Base-by-base conservation (phyloP, 2,888 invertebrate genomes). In the Gari tellinella region DNA sequence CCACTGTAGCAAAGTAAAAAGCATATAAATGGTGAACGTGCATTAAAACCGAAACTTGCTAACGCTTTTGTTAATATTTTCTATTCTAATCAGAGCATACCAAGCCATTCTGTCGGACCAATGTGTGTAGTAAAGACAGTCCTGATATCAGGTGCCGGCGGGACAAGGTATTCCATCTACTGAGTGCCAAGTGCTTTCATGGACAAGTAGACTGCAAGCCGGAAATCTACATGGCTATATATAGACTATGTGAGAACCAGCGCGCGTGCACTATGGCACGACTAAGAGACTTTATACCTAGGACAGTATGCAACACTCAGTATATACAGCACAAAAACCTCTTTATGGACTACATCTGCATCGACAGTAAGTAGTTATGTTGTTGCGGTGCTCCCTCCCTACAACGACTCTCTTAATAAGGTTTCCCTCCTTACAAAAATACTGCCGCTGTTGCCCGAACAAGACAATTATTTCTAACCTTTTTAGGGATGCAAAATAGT, bases 291-390 rank as follows among this genome's bases (percentile, higher is more conserved):
- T 51, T 49, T 10, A 67, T 82, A 25, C 78, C 73, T n/a, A 52
- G 53, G 4, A 68, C 65, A 2, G 17, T 46, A 5, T 84, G 84
- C 55, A 31, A 66, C 4, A 58, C 65, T 15, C 31, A 45, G 19
- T 63, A 68, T 38, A 64, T 65, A 14, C 62, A 62, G 31, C 67
- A 80, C 25, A 68, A 67, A 4, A 82, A 82, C 56, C 45, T 84
- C 3, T 76, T 81, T 45, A 74, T 81, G 67, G 84, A 84, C 56
- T 82, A 80, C 61, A 78, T 82, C 7, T 84, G 84, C 66, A 55
- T 84, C 8, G 80, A 80, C 26, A 67, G 84, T 84, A 76, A 77
- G 77, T 67, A 48, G 3, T 7, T 31, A 31, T n/a, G n/a, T n/a
- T n/a, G n/a, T n/a, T n/a, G n/a, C n/a, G n/a, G n/a, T n/a, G n/a